Base-by-base conservation (phyloP, 2,797 vertebrate species). In the Spinus pinus region DNA sequence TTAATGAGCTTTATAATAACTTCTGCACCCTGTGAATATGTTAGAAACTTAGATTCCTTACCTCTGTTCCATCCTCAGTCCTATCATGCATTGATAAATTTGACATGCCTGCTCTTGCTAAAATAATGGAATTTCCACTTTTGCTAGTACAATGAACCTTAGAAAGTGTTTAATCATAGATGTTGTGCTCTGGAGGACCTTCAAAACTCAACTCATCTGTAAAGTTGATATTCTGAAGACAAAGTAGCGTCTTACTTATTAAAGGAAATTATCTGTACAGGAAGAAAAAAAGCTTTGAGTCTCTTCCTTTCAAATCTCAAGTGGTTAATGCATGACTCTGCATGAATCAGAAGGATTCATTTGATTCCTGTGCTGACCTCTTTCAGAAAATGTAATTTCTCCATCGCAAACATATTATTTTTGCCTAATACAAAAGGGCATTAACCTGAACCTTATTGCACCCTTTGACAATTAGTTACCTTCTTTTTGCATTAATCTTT, bases 291-390 rank as follows among this genome's bases (percentile, higher is more conserved):
- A 93, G 94, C 88, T 93, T 91, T 92, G 90, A 97, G 91, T 94
- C 82, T 94, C 86, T 95, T 95, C 86, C 84, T 97, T 96, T 89
- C 81, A 97, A 97, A 88, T 97, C 97, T 98, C 96, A 97, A 97
- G 97, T 98, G 95, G 91, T 96, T 98, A 97, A 97, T 97, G 91
- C 97, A 97, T 98, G 98, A 97, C 96, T 98, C 74, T 95, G 97
- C 96, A 98, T 98, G 94, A 97, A 98, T 97, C 83, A 96, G 79
- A 97, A 91, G 92, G 80, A 97, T 97, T 97, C 92, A 94, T 96
- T 94, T 90, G 83, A 95, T 97, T 97, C 96, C 72, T 92, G 91
- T 74, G 69, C 94, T 97, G 95, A 98, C 95, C 80, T 95, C 83
- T 91, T 96, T 89, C 91, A 86, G 87, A 96, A 97, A 97, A 97